These are phyloP conservation scores for Sporophila hypoxantha DNA, from an alignment of 2,113 vertebrate species.

Conservation along the genomic window DNA sequence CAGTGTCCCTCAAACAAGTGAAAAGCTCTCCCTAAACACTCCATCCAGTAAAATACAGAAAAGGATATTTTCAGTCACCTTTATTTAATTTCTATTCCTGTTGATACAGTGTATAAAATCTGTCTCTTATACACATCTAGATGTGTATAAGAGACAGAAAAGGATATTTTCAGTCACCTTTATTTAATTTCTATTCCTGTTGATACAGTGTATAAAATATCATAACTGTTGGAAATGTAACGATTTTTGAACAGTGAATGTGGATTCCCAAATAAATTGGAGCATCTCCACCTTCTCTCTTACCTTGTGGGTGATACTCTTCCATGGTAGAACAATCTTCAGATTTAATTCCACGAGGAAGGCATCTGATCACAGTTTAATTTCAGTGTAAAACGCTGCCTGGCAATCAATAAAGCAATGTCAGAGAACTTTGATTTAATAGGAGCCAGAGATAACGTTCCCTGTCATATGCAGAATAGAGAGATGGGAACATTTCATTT, in stretches of 20 bases:
- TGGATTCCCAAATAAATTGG: constrained; percentile 55
- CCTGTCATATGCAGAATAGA: constrained; percentile 35
- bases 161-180: constrained; percentile 30
- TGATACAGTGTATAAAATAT: background rate
- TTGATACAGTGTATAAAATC: background rate
- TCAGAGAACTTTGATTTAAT: constrained; percentile 66
- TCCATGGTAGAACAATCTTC: constrained; percentile 49
- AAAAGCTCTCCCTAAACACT: background rate
- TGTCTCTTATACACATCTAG: too few species aligned
- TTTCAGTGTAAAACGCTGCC: constrained; percentile 54
- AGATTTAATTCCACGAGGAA: constrained; percentile 62
- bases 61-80: constrained; percentile 22
- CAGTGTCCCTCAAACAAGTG: background rate
- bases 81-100: background rate
- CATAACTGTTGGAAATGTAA: constrained; percentile 43
- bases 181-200: background rate
- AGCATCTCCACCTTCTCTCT: constrained; percentile 55
- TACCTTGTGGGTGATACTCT: constrained; percentile 49
- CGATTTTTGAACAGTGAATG: constrained; percentile 47
- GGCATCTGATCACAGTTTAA: constrained; percentile 65
- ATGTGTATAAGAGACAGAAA: too few species aligned
- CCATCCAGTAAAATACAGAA: background rate
- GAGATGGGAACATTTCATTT: constrained; percentile 38
- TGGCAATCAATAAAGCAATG: constrained; percentile 65
- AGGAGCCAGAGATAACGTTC: constrained; percentile 40